Percentiles rank a stretch among this genome's conserved stretches.
These are phyloP conservation scores for Thera obeliscata DNA, from an alignment of 2,888 invertebrate species.

Conservation along the genomic window DNA sequence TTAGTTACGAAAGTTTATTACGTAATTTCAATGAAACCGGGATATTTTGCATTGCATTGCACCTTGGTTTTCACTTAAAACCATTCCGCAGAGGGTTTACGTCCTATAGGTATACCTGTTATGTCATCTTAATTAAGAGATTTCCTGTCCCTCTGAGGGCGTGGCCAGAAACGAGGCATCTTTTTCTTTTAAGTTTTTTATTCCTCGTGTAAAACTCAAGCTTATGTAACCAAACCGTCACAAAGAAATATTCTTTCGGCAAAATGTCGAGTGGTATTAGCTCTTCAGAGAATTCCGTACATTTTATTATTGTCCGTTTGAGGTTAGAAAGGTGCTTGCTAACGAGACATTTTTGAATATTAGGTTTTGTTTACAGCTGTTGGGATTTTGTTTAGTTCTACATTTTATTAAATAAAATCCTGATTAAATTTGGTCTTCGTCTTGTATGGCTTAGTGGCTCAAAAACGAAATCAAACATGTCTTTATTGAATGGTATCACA, in stretches of 20 bases:
- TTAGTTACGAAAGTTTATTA: not conserved
- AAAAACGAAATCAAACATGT: no score
- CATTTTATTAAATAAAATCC: not conserved
- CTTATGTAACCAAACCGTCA: slow-evolving; percentile 32
- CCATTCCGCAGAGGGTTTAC: not conserved
- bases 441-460: no score
- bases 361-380: slow-evolving; percentile 16
- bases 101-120: not conserved
- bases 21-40: not conserved
- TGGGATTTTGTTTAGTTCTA: not conserved
- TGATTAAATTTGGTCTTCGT: no score
- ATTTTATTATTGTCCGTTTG: slow-evolving; percentile 29
- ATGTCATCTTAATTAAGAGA: slow-evolving; percentile 13
- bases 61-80: not conserved
- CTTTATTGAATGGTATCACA: no score
- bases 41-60: not conserved
- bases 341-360: slow-evolving; percentile 8
- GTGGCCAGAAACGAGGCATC: not conserved
- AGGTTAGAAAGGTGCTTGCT: not conserved
- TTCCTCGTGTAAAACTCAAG: slow-evolving; percentile 30
- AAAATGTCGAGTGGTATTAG: slow-evolving; percentile 41
- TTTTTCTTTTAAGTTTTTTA: slow-evolving; percentile 24
- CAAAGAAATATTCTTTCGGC: slow-evolving; percentile 36
- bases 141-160: slow-evolving; percentile 4
- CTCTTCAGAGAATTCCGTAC: slow-evolving; percentile 31